These are phyloP conservation scores for Montipora efflorescens DNA, from an alignment of 64 coral and sea anemone species.

Conservation along the genomic window DNA sequence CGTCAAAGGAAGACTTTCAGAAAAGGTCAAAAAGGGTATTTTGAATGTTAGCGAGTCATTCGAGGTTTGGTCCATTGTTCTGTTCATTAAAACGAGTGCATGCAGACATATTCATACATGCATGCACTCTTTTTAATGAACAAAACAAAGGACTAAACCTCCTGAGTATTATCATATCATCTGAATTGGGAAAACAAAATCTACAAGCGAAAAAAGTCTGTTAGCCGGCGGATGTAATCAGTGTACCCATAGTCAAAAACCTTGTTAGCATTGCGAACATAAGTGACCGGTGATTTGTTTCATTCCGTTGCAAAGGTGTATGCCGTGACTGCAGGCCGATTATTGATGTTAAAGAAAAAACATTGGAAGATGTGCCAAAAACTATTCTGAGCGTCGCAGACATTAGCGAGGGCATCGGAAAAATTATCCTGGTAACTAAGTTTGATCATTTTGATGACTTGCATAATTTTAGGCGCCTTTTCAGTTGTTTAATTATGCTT, in stretches of 20 bases:
- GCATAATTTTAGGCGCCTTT: not conserved
- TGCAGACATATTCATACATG: too few species aligned
- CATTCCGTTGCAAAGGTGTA: conserved; percentile 15
- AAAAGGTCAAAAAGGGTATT: conserved; percentile 10
- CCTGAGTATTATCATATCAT: not conserved
- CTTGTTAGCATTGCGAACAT: not conserved
- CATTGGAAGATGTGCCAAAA: not conserved
- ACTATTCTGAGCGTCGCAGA: not conserved
- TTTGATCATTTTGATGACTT: not conserved
- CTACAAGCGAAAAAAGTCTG: too few species aligned
- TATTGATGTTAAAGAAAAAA: conserved; percentile 21
- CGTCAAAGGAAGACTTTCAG: not conserved
- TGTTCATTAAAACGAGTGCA: too few species aligned
- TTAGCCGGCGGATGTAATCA: not conserved
- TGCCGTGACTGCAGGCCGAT: conserved; percentile 57
- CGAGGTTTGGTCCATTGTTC: too few species aligned
- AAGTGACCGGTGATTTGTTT: too few species aligned
- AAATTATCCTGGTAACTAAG: conserved; percentile 49
- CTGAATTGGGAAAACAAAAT: too few species aligned
- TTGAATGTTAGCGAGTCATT: conserved; percentile 16
- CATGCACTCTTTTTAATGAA: too few species aligned
- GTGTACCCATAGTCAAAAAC: not conserved
- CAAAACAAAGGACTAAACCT: too few species aligned
- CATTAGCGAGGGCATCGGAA: conserved; percentile 24
- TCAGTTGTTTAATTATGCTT: not conserved